phyloP scores from a whole-genome alignment of 2,113 vertebrate species.

The Channa maculata region DNA sequence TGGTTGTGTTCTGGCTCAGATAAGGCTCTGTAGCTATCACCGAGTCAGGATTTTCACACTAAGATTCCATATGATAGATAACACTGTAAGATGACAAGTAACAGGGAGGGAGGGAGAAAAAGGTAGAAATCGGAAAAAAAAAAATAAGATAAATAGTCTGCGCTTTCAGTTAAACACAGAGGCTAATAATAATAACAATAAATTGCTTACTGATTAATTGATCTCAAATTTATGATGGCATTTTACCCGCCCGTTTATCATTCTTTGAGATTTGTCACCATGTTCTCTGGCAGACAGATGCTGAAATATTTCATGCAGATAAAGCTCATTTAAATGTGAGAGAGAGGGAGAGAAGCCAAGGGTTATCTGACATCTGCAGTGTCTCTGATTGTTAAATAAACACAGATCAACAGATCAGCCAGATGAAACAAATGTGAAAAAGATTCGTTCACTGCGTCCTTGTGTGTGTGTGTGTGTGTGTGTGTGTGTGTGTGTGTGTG shows the following conservation, averaged over 20 bases:
- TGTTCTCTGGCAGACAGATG: constrained; percentile 58
- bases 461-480: constrained; percentile 9
- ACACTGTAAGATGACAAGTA: constrained; percentile 12
- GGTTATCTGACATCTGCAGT: constrained; percentile 72
- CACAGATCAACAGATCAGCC: constrained; percentile 73
- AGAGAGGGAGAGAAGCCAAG: constrained; percentile 53
- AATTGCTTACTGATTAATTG: constrained; percentile 48
- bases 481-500: constrained; percentile 18
- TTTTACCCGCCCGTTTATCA: constrained; percentile 50
- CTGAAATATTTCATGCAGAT: constrained; percentile 61
- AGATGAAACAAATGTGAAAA: constrained; percentile 73
- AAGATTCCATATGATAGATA: constrained; percentile 43
- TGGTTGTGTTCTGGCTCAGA: constrained; percentile 31
- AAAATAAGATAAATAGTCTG: not conserved
- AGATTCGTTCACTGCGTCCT: constrained; percentile 49
- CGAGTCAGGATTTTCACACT: constrained; percentile 37
- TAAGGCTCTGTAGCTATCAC: constrained; percentile 20
- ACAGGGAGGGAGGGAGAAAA: constrained; percentile 6
- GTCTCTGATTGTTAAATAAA: constrained; percentile 71
- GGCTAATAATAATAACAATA: constrained; percentile 28
- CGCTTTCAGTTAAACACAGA: constrained; percentile 7
- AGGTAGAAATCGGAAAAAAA: constrained; percentile 21
- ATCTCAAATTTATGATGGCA: constrained; percentile 42
- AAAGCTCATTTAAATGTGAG: constrained; percentile 62
- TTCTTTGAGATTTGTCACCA: constrained; percentile 27